Evolutionary conservation across 2,797 vertebrate species (phyloP).

Genomic region (Stomatorhinus walkeri): DNA sequence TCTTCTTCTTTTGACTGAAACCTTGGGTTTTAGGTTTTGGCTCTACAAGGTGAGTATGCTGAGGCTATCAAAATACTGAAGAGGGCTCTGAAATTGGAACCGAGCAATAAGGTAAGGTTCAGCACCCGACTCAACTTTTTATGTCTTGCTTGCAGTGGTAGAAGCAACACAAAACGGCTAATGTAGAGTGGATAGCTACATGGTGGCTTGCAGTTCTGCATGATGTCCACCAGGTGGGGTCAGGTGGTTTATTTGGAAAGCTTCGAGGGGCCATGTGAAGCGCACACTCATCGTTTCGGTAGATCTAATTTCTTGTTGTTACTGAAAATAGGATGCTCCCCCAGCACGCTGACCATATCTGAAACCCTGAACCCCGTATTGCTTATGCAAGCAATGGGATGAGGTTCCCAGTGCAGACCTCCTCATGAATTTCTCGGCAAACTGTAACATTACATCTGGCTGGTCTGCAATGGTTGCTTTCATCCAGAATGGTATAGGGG

Average conservation of each 20-base stretch:
- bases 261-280: constrained; percentile 31
- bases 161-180: not conserved
- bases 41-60: constrained; percentile 80
- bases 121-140: not conserved
- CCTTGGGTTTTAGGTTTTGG: constrained; percentile 68
- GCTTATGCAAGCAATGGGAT: constrained; percentile 36
- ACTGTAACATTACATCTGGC: not conserved
- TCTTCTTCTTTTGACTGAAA: not conserved
- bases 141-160: not conserved
- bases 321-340: constrained; percentile 55
- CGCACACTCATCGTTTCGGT: constrained; percentile 53
- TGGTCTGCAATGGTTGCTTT: not conserved
- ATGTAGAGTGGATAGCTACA: not conserved
- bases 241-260: constrained; percentile 18
- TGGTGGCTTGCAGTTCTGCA: not conserved
- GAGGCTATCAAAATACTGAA: constrained; percentile 82
- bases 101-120: constrained; percentile 81
- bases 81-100: constrained; percentile 83
- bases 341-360: constrained; percentile 37
- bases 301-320: constrained; percentile 55
- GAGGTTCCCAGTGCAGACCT: constrained; percentile 35
- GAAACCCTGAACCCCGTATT: constrained; percentile 38
- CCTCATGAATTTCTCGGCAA: constrained; percentile 30
- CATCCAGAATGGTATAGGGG: not conserved
- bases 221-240: constrained; percentile 52